Conservation (phyloP, 2,113 vertebrate genomes). For the Apeltes quadracus region DNA sequence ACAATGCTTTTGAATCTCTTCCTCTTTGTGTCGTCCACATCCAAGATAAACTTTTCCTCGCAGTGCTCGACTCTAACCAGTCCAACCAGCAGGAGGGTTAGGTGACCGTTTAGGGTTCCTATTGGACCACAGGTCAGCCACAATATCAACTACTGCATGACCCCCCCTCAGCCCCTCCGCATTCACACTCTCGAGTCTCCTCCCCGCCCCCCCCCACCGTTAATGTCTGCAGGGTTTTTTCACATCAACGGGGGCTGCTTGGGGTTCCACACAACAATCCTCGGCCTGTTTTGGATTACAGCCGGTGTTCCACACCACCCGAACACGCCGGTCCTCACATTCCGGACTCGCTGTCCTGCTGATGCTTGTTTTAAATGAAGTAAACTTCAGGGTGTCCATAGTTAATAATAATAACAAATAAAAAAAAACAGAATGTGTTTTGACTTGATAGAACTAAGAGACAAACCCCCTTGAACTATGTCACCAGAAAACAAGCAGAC, state of each 20-base stretch:
- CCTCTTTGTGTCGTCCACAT: no score
- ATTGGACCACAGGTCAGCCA: conserved; percentile 45
- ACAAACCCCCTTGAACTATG: neutral
- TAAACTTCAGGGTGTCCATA: neutral
- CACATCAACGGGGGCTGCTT: conserved; percentile 60
- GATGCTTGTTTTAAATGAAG: conserved; percentile 33
- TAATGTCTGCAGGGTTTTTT: conserved; percentile 56
- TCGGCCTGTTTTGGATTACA: conserved; percentile 70
- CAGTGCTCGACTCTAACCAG: no score
- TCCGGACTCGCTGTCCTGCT: conserved; percentile 31
- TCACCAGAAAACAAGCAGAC: neutral
- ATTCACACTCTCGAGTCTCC: neutral
- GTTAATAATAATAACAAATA: neutral
- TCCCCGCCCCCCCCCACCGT: conserved; percentile 19
- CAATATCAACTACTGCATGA: conserved; percentile 32
- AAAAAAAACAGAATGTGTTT: neutral
- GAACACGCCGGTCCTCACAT: conserved; percentile 1
- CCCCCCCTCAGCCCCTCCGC: neutral
- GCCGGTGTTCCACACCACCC: conserved; percentile 12
- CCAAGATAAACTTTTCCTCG: no score
- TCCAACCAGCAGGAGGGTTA: conserved; percentile 42
- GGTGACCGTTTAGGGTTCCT: neutral
- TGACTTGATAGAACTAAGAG: neutral
- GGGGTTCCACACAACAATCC: conserved; percentile 68
- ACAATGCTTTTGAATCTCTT: no score